Percentiles rank a stretch among this genome's conserved stretches.
Conservation (phyloP, 2,113 vertebrate genomes). For the Pipra filicauda region DNA sequence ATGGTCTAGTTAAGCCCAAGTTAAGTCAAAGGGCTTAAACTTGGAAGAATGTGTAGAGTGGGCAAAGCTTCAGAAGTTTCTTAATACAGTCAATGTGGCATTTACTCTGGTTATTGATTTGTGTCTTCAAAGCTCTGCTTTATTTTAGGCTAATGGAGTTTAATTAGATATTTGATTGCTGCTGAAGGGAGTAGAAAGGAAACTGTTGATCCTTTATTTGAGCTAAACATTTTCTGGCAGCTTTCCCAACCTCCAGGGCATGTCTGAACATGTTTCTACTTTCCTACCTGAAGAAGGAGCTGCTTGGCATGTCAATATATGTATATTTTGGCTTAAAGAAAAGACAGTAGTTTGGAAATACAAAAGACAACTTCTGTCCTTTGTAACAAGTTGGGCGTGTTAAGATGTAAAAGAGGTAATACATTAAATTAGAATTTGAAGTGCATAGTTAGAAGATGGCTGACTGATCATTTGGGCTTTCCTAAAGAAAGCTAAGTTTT, state of each 20-base stretch:
- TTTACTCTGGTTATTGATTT: constrained; percentile 29
- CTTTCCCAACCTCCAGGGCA: constrained; percentile 48
- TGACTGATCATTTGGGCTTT: constrained; percentile 35
- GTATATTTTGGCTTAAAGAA: constrained; percentile 66
- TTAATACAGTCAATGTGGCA: background rate
- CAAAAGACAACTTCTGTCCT: constrained; percentile 41
- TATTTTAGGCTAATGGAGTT: constrained; percentile 48
- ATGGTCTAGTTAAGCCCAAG: background rate
- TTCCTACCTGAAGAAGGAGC: constrained; percentile 61
- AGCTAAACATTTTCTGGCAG: constrained; percentile 49
- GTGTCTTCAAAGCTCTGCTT: constrained; percentile 41
- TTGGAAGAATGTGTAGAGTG: background rate
- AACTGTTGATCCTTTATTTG: constrained; percentile 57
- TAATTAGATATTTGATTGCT: constrained; percentile 64
- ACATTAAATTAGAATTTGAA: constrained; percentile 22
- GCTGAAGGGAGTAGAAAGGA: constrained; percentile 57
- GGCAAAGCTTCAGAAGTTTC: background rate
- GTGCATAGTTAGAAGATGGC: constrained; percentile 26
- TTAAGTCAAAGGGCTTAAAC: background rate
- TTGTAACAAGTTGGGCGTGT: background rate
- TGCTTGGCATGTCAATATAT: constrained; percentile 53
- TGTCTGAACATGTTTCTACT: constrained; percentile 64
- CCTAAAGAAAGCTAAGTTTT: constrained; percentile 26
- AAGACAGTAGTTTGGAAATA: constrained; percentile 55
- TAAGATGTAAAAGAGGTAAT: constrained; percentile 46